Evolutionary conservation across 2,797 vertebrate genomes (phyloP).

Genomic region (Platyrinchus mystaceus): DNA sequence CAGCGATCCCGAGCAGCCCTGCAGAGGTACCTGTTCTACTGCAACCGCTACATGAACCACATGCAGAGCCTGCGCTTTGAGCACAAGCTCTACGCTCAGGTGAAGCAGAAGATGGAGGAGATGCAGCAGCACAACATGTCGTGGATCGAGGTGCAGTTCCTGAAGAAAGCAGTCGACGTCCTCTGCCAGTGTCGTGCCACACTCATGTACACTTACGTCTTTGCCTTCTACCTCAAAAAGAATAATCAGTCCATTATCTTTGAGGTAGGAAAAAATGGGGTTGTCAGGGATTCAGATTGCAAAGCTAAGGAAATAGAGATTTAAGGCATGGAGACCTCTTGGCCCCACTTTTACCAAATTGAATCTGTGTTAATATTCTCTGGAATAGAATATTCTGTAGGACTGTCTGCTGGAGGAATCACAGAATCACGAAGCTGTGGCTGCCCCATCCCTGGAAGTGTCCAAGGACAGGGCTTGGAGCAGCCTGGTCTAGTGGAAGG

Average conservation of each 20-base stretch:
- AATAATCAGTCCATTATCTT: slow-evolving; percentile 99
- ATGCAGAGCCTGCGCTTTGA: slow-evolving; percentile 99
- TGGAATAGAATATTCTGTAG: neutral
- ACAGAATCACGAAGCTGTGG: neutral
- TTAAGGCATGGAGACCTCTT: neutral
- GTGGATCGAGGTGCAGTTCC: slow-evolving; percentile 99
- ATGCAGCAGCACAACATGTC: slow-evolving; percentile 99
- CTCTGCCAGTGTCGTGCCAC: slow-evolving; percentile 99
- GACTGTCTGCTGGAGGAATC: neutral
- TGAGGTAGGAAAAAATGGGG: slow-evolving; percentile 83
- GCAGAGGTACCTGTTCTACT: slow-evolving; percentile 99
- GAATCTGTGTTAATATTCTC: neutral
- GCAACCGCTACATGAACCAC: slow-evolving; percentile 99
- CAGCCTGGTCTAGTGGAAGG: neutral
- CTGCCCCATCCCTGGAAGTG: neutral
- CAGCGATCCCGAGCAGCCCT: slow-evolving; percentile 97
- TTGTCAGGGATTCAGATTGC: neutral
- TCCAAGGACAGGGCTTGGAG: neutral
- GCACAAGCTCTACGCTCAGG: slow-evolving; percentile 99
- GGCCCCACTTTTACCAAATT: neutral
- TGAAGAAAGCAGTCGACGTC: slow-evolving; percentile 99
- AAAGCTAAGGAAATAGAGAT: neutral
- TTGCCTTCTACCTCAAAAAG: slow-evolving; percentile 99
- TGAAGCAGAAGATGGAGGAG: slow-evolving; percentile 99
- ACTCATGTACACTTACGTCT: slow-evolving; percentile 99